Percentiles rank a stretch among this genome's conserved stretches.
Evolutionary conservation across 2,113 vertebrate species (phyloP).

Genomic region (Eublepharis macularius): DNA sequence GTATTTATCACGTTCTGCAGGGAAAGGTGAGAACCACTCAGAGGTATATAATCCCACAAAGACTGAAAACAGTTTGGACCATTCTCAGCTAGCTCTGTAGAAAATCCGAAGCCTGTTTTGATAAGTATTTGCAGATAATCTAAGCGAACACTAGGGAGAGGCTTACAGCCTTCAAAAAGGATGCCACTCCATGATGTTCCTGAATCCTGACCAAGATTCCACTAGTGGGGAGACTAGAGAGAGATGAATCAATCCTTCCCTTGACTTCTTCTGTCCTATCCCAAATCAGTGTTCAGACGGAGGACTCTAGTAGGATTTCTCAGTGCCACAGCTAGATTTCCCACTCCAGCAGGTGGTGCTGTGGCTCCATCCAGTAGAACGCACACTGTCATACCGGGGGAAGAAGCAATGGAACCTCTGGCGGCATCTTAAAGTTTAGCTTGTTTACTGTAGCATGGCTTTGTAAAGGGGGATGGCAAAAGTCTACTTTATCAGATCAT

Average conservation of each 20-base stretch:
- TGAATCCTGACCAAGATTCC: not conserved
- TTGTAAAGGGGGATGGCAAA: not conserved
- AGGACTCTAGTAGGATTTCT: not conserved
- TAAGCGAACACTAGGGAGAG: not conserved
- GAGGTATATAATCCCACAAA: not conserved
- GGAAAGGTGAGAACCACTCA: not conserved
- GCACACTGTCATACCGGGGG: not conserved
- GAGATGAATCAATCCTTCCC: not conserved
- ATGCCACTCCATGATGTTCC: not conserved
- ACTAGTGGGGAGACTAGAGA: not conserved
- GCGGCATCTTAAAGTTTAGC: not conserved
- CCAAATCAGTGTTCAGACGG: not conserved
- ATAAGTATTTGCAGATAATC: too few species aligned
- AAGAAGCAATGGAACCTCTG: not conserved
- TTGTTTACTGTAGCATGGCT: not conserved
- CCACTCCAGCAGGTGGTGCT: constrained; percentile 6
- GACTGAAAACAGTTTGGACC: not conserved
- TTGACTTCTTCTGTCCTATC: not conserved
- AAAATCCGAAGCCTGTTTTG: not conserved
- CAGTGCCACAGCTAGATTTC: not conserved
- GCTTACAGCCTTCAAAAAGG: not conserved
- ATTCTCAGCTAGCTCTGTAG: not conserved
- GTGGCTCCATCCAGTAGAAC: not conserved
- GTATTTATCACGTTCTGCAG: not conserved
- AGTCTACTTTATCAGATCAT: not conserved